Conservation (phyloP, 2,113 vertebrate species). For the Archocentrus centrarchus region DNA sequence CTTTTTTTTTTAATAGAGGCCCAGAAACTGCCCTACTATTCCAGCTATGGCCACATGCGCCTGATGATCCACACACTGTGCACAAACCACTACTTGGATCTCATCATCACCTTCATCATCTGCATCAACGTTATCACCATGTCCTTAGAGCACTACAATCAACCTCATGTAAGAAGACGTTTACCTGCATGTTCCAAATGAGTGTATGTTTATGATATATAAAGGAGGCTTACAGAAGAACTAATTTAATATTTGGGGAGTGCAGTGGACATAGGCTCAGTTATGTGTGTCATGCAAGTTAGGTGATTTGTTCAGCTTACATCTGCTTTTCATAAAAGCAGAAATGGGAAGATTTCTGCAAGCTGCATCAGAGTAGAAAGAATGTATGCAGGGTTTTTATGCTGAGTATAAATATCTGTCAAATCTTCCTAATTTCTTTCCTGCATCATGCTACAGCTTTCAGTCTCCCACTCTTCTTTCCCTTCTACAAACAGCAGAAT, state of each 20-base stretch:
- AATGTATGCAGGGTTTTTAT: neutral
- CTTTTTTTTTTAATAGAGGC: slow-evolving; percentile 83
- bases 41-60: slow-evolving; percentile 90
- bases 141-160: slow-evolving; percentile 98
- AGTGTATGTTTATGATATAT: neutral
- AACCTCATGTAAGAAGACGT: slow-evolving; percentile 89
- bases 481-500: slow-evolving; percentile 10
- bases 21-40: slow-evolving; percentile 93
- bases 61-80: slow-evolving; percentile 97
- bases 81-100: slow-evolving; percentile 98
- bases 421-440: slow-evolving; percentile 5
- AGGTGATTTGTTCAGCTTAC: neutral
- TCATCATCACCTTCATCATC: slow-evolving; percentile 99
- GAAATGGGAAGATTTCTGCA: neutral
- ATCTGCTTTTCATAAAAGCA: neutral
- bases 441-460: neutral
- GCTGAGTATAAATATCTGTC: neutral
- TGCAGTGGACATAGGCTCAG: neutral
- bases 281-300: neutral
- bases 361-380: neutral
- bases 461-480: neutral
- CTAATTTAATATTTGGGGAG: neutral
- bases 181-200: neutral
- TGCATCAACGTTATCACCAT: slow-evolving; percentile 98
- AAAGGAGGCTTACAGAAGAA: neutral